Base-by-base conservation (phyloP, 1,140 invertebrate species). In the Brachionus calyciflorus region DNA sequence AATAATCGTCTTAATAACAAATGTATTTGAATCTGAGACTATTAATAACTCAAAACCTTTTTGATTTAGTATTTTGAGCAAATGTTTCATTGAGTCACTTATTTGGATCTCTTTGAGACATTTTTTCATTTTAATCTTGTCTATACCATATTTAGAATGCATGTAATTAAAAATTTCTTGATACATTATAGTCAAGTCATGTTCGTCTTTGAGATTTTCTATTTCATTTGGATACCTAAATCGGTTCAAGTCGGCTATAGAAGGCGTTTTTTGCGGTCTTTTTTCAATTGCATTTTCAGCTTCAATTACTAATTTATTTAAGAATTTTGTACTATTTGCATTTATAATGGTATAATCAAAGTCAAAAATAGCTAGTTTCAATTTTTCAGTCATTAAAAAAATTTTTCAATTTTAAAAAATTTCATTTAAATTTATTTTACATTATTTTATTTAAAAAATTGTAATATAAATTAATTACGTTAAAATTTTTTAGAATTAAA, bases 331-430 rank as follows among this genome's bases (percentile, higher is more conserved):
- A 26, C 60, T 65, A 28, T 65, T 65, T 24, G 60, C 60, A 26
- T 65, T 65, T 40, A 65, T 65, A 24, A 65, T 65, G 24, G 60
- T 65, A 14, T 65, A 65, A 44, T 65, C 60, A 44, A 65, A 65
- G 44, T 65, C 60, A 65, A 65, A 65, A 1, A 65, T 24, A 24
- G 60, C 60, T 21, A 65, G 24, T 44, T 65, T 60, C 12, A 60
- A 19, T 19, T 26, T 37, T 37, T 40, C 19, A 17, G 33, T 28
- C 55, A 60, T 60, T 33, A 37, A 37, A 33, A 37, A 37, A 9
- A 37, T 37, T 9, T 37, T n/a, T n/a, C n/a, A 37, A 37, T 5
- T 37, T 9, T 37, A 37, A 37, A 37, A 3, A 37, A 37, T 5
- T 9, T 37, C 33, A 37, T n/a, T n/a, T n/a, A n/a, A n/a, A n/a